Evolutionary conservation across 2,797 vertebrate species (phyloP), one percentile per base, ranked within the genome.

Genomic region (Betta splendens): DNA sequence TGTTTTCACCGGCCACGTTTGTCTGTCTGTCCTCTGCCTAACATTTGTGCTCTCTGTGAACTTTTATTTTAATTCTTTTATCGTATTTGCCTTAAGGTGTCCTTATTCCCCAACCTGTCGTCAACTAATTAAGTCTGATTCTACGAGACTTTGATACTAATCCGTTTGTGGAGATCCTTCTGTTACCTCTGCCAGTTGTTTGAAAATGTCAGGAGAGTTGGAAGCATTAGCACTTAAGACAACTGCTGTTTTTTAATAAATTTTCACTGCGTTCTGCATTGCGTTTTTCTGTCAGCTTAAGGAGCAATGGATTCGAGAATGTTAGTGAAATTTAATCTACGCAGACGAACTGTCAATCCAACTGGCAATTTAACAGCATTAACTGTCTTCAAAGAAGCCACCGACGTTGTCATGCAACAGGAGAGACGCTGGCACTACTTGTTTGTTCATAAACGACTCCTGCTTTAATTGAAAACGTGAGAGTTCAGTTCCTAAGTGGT

Each of bases 321-420:
- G 40, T 32, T 9, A 23, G 29, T 49, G 64, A 42, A 80, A 59
- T 68, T 62, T 15, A 46, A 57, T 54, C 54, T 18, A 29, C 7
- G 17, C 13, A 7, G 3, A 7, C 21, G 9, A 65, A 10, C 1
- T 36, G 49, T 53, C 31, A 21, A 10, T 59, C 43, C 9, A 72
- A 43, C 39, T 15, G 25, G 77, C 5, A 84, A 80, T 56, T 3
- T 25, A 45, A 82, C 46, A 68, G 63, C 51, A 64, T 47, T 15
- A 60, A 58, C 9, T 70, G 26, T 35, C 15, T 25, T 35, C 6
- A 35, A 51, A 69, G 42, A 61, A 6, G 50, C 13, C 4, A 18
- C 31, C 64, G 44, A 44, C 3, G 59, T 85, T 72, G 80, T 61
- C 72, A 64, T 43, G 62, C 65, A 72, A 72, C 68, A 35, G 33